Conservation (phyloP, 2,113 vertebrate species). For the Aphyosemion australe region DNA sequence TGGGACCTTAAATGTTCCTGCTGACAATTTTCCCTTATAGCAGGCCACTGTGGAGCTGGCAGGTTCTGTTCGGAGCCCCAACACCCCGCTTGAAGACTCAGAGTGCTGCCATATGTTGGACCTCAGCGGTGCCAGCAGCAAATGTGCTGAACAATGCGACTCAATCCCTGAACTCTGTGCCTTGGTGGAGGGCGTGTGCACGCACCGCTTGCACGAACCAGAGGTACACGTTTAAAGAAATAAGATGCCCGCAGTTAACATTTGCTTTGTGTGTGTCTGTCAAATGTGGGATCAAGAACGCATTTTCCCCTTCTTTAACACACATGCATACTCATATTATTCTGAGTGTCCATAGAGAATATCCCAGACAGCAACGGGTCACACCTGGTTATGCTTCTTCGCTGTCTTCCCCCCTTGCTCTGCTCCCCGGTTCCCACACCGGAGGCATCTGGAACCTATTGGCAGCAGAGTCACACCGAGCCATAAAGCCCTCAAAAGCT, state of each 20-base stretch:
- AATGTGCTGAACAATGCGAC: slow-evolving; percentile 76
- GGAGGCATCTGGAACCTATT: slow-evolving; percentile 83
- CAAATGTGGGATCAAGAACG: slow-evolving; percentile 50
- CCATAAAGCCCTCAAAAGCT: slow-evolving; percentile 80
- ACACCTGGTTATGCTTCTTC: slow-evolving; percentile 80
- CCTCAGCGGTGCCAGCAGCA: slow-evolving; percentile 68
- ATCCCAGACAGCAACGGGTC: slow-evolving; percentile 77
- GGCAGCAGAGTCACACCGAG: slow-evolving; percentile 78
- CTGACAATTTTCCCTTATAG: slow-evolving; percentile 69
- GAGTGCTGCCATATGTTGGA: slow-evolving; percentile 80
- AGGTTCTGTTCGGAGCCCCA: slow-evolving; percentile 65
- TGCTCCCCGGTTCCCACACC: slow-evolving; percentile 76
- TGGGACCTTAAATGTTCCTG: slow-evolving; percentile 70
- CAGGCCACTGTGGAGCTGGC: slow-evolving; percentile 73
- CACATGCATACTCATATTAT: slow-evolving; percentile 43
- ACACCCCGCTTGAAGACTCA: slow-evolving; percentile 60
- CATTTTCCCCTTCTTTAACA: slow-evolving; percentile 34
- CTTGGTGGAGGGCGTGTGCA: slow-evolving; percentile 65
- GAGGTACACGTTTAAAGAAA: slow-evolving; percentile 13
- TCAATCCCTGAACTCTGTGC: slow-evolving; percentile 74
- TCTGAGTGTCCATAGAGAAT: slow-evolving; percentile 67
- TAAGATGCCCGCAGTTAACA: slow-evolving; percentile 26
- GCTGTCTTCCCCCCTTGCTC: slow-evolving; percentile 63
- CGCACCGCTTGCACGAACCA: slow-evolving; percentile 51
- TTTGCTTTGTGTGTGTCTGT: slow-evolving; percentile 43